Evolutionary conservation across 2,888 invertebrate species (phyloP), one percentile per base, ranked within the genome.

Genomic region (Caradrina kadenii): DNA sequence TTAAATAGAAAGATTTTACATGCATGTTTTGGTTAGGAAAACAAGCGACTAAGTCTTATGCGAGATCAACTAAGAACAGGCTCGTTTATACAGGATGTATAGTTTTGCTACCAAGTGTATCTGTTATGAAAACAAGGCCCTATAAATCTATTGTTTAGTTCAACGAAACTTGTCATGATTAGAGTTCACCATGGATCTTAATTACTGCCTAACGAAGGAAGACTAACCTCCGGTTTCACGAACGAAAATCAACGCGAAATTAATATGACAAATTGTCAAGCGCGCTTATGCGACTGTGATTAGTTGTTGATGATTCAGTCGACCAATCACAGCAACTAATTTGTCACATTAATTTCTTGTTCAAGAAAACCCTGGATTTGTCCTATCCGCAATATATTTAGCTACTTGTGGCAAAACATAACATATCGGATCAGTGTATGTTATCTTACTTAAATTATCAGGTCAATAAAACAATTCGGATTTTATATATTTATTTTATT

Each of bases 121-220:
- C 15, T 73, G 75, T 80, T 80, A 69, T 81, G 75, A 60, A 67
- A 80, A 81, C 75, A 53, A 26, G 42, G 31, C 21, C 10, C 54
- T 54, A 31, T 31, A 50, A 42, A 58, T 31, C 68, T 66, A 79
- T 79, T 79, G 79, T 80, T 73, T 21, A 26, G 10, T 63, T 63
- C 54, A 35, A 35, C 63, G 72, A 63, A 69, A 6, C 35, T 48
- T 48, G 17, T 42, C 10, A 42, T 53, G n/a, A 48, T 54, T 17
- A 22, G 1, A 42, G 10, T 15, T 21, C 42, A 58, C 39, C 26
- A 39, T 49, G 4, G 26, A n/a, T 13, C 4, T 26, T 26, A 31
- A 50, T 35, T 7, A 49, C 6, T 50, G 13, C 21, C 39, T 22
- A 60, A 39, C 17, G 45, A 68, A 54, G 11, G n/a, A 10, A 15